Conservation (phyloP, 2,888 invertebrate genomes). For the Ametastegia equiseti region DNA sequence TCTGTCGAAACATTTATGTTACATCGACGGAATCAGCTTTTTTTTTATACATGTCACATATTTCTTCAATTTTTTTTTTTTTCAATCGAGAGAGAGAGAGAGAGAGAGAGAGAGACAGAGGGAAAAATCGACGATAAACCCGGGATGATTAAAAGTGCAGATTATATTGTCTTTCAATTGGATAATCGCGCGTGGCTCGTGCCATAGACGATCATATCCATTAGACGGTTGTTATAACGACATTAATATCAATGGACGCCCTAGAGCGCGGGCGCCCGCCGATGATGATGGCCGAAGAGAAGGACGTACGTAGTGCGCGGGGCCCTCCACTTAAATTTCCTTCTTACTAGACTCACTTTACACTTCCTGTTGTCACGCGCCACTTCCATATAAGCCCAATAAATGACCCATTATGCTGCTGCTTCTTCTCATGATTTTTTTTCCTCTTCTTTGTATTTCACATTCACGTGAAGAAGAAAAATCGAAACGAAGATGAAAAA, state of each 20-base stretch:
- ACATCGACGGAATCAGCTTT: too few relatives aligned
- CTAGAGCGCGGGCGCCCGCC: slow-evolving; percentile 25
- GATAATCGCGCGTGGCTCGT: slow-evolving; percentile 65
- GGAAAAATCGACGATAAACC: background rate
- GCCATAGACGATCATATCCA: slow-evolving; percentile 62
- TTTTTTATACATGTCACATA: too few relatives aligned
- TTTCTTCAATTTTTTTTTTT: background rate
- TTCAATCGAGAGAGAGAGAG: background rate
- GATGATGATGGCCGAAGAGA: background rate
- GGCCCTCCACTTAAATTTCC: slow-evolving; percentile 28
- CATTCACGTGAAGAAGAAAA: too few relatives aligned
- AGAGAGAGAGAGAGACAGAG: background rate
- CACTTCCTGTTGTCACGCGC: slow-evolving; percentile 39
- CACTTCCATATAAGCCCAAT: background rate
- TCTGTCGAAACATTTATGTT: too few relatives aligned
- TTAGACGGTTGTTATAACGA: slow-evolving; percentile 58
- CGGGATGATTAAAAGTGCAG: slow-evolving; percentile 19
- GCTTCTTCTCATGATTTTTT: background rate
- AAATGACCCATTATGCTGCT: background rate
- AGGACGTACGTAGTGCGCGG: background rate
- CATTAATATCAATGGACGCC: slow-evolving; percentile 66
- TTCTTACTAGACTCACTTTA: slow-evolving; percentile 9
- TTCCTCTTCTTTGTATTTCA: background rate
- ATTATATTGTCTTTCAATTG: slow-evolving; percentile 57
- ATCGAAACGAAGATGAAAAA: too few relatives aligned